Percentiles rank a stretch among this genome's conserved stretches.
Conservation (phyloP, 2,113 vertebrate genomes). For the Xerus inauris region DNA sequence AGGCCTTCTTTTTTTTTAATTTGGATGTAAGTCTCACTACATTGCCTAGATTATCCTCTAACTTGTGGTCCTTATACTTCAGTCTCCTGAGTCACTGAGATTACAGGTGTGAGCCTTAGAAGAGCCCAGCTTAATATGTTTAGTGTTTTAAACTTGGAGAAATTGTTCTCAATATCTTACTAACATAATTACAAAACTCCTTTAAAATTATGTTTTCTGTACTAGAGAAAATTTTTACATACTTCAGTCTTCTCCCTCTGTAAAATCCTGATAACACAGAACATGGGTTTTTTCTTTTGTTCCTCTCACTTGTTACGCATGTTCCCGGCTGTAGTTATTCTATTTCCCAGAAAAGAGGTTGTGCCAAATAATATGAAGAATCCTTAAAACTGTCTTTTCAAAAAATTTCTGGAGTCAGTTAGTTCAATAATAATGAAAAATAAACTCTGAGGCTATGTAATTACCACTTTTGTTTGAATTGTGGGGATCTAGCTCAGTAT, state of each 20-base stretch:
- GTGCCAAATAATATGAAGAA: not conserved
- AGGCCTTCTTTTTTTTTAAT: too few relatives aligned
- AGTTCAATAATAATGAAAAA: not conserved
- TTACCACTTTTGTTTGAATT: not conserved
- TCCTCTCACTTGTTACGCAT: not conserved
- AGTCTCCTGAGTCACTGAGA: too few relatives aligned
- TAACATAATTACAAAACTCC: slow-evolving; percentile 5
- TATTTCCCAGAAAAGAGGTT: not conserved
- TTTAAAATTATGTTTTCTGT: slow-evolving; percentile 27
- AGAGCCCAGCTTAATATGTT: too few relatives aligned
- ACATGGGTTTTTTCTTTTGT: not conserved
- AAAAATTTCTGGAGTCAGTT: not conserved
- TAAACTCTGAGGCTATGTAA: not conserved
- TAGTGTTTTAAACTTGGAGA: not conserved
- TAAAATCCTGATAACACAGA: not conserved
- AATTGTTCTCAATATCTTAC: not conserved
- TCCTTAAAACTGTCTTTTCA: not conserved
- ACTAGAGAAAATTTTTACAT: not conserved
- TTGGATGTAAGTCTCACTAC: too few relatives aligned
- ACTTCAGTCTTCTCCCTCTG: not conserved
- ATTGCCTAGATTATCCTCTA: too few relatives aligned
- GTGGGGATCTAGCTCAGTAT: not conserved
- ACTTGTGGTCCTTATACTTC: too few relatives aligned
- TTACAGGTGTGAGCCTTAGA: too few relatives aligned
- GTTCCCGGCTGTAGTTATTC: not conserved